Evolutionary conservation across 2,888 invertebrate species (phyloP).

Genomic region (Drosophila seclusa): DNA sequence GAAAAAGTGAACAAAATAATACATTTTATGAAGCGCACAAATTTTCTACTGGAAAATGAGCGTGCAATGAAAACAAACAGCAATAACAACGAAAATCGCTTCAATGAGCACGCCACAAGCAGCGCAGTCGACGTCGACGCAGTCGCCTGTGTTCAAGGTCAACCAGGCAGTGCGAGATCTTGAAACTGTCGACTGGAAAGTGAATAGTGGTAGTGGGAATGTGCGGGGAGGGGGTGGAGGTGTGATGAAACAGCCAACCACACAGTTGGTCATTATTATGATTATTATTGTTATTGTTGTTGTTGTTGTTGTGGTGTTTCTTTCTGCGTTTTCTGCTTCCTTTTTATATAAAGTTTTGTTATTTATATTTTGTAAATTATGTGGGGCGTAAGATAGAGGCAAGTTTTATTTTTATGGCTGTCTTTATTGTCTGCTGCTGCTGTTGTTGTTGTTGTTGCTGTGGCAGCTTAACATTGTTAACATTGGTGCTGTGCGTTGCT

Average conservation of each 20-base stretch:
- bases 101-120: constrained; percentile 58
- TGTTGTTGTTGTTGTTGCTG: constrained; percentile 10
- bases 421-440: constrained; percentile 14
- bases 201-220: neutral
- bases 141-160: constrained; percentile 57
- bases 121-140: constrained; percentile 31
- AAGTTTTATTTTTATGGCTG: constrained; percentile 44
- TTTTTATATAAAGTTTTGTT: constrained; percentile 15
- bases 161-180: constrained; percentile 40
- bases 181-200: neutral
- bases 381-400: constrained; percentile 51
- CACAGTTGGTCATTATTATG: constrained; percentile 7
- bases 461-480: constrained; percentile 15
- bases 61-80: constrained; percentile 44
- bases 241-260: neutral
- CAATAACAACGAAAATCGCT: constrained; percentile 50
- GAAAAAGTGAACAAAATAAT: constrained; percentile 6
- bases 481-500: constrained; percentile 18
- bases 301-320: constrained; percentile 1
- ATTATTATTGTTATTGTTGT: neutral
- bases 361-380: constrained; percentile 32
- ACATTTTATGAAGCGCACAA: constrained; percentile 42
- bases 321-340: constrained; percentile 11
- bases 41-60: constrained; percentile 38
- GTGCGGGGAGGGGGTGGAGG: neutral